Percentiles rank a stretch among this genome's conserved stretches.
These are phyloP conservation scores for Palythoa caribaeorum DNA, from an alignment of 92 coral and sea anemone species.

Conservation along the genomic window DNA sequence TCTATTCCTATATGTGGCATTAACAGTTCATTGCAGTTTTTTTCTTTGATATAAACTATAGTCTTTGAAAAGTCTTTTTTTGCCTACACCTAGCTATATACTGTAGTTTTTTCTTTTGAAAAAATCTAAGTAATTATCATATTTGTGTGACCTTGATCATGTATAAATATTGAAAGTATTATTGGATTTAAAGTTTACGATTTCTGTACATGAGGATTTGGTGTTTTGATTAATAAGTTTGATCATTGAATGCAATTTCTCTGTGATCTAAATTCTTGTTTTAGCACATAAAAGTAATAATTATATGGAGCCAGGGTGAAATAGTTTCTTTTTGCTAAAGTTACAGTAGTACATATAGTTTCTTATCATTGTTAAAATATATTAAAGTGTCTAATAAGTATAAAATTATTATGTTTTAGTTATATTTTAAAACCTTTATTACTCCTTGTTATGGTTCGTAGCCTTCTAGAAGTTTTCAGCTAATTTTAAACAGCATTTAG, in stretches of 20 bases:
- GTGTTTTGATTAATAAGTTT: background rate
- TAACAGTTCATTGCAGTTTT: background rate
- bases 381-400: too few species aligned
- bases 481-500: background rate
- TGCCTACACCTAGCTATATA: background rate
- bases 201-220: background rate
- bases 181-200: background rate
- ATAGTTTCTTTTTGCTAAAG: background rate
- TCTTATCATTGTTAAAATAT: too few species aligned
- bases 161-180: background rate
- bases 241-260: background rate
- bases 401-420: background rate
- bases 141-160: slow-evolving; percentile 32
- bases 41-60: background rate
- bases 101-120: background rate
- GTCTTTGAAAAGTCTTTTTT: background rate
- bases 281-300: background rate
- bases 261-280: background rate
- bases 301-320: background rate
- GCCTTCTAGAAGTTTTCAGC: background rate
- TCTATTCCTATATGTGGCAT: background rate
- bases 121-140: background rate
- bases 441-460: background rate
- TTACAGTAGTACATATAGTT: background rate
- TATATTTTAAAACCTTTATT: background rate